Percentiles rank a stretch among this genome's conserved stretches.
These are phyloP conservation scores for Charina bottae DNA, from an alignment of 2,113 vertebrate species.

Conservation along the genomic window DNA sequence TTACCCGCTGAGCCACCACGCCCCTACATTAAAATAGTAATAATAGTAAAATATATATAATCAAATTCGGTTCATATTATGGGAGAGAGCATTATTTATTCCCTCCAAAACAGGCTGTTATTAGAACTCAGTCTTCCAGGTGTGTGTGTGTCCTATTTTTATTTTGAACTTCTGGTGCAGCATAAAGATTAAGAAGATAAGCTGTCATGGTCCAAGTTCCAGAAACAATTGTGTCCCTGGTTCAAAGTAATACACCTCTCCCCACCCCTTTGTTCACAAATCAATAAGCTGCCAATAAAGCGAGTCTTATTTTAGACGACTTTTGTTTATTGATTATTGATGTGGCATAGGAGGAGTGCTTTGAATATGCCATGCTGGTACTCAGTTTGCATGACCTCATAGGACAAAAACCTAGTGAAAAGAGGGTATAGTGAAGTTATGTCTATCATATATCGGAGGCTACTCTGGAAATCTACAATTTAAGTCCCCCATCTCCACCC, in stretches of 20 bases:
- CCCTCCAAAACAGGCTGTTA: background rate
- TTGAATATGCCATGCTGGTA: background rate
- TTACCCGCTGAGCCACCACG: too few relatives aligned
- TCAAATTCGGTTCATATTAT: background rate
- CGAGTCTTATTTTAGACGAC: background rate
- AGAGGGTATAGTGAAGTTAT: background rate
- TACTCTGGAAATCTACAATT: background rate
- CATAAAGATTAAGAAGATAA: background rate
- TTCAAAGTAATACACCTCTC: background rate
- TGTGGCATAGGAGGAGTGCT: background rate
- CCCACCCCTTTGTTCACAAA: background rate
- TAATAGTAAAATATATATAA: background rate
- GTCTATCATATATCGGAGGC: background rate
- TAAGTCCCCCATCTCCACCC: background rate
- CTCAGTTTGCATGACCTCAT: background rate
- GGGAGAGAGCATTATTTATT: background rate
- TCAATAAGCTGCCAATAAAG: background rate
- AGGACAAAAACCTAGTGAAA: background rate
- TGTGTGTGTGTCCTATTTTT: background rate
- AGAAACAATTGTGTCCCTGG: background rate
- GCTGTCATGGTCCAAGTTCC: background rate
- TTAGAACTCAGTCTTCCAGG: background rate
- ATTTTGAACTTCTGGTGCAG: background rate
- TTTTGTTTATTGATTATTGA: background rate
- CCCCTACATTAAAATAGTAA: background rate